Base-by-base conservation (phyloP, 2,797 vertebrate genomes). In the Tenualosa ilisha region DNA sequence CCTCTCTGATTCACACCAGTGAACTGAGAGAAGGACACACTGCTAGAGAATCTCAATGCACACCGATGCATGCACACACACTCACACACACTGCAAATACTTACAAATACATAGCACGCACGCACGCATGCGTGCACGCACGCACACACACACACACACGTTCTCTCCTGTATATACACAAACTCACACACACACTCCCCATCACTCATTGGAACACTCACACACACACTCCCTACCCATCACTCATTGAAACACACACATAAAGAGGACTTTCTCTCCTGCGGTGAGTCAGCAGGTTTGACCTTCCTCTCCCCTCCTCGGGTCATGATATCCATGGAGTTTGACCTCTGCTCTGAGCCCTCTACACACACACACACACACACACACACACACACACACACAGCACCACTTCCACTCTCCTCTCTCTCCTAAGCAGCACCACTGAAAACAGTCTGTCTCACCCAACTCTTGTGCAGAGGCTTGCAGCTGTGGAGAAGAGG, bases 1-100 rank as follows among this genome's bases (percentile, higher is more conserved):
- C 68, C 68, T 75, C 68, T 75, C 68, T 75, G 68, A 75, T 75
- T 75, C 68, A 75, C 68, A 75, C 68, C 68, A 75, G 31, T 43
- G 68, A 75, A 31, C 68, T 20, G 68, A 75, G 31, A 75, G 61
- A 24, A 72, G 56, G 68, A 72, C 11, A 40, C 31, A 43, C 31
- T 17, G 37, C 31, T 31, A 75, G 31, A 75, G 68, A 75, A 75
- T 37, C 68, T 75, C 68, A 75, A 75, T n/a, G n/a, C n/a, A n/a
- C 68, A 24, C 63, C 31, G 26, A 15, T 53, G 51, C 51, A 53
- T 15, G 15, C 51, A 63, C 59, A 20, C n/a, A n/a, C n/a, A n/a
- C n/a, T n/a, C n/a, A n/a, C n/a, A n/a, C n/a, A n/a, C n/a, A n/a
- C n/a, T n/a, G n/a, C n/a, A n/a, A n/a, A n/a, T n/a, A n/a, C n/a